Base-by-base conservation (phyloP, 2,888 invertebrate species). In the Hydrotaea cyrtoneurina region DNA sequence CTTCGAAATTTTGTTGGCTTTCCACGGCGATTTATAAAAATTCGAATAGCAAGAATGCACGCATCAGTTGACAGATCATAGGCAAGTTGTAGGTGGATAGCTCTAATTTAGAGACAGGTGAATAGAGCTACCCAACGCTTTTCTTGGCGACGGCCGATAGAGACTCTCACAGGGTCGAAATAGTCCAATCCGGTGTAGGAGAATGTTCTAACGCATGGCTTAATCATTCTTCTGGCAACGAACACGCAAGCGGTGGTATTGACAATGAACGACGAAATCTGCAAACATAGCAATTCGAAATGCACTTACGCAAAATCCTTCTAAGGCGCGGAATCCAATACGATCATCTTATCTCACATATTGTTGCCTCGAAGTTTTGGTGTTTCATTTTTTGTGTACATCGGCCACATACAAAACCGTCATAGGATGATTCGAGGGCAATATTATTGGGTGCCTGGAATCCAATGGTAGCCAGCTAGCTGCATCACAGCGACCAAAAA, bases 1-100 rank as follows among this genome's bases (percentile, higher is more conserved):
- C 55, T 74, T 15, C 82, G 59, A 11, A 86, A 72, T 11, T 76
- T 64, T 10, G 73, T 69, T 10, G 84, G 78, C 7, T 19, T 46
- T 3, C 78, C 79, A 15, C 83, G 73, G 2, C 78, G 46, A 43
- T 78, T 82, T 11, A 87, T 86, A 64, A 87, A 86, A 50, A 87
- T 87, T 17, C 83, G 21, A 13, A 88, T 78, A 23, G 77, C 57
- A 13, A 83, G 11, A n/a, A 88, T 79, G 59, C 85, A 88, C 0
- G 87, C 73, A 39, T 87, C 86, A 0, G 85, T 87, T 3, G 85
- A 83, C 13, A 88, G 43, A 66, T 86, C 78, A 2, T 23, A 10
- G 0, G 86, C 86, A 0, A 87, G 13, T 53, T 87, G 78, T 10
- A 83, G 21, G 43, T 74, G 74, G 7, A 80, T 55, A 3, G 79